Conservation (phyloP, 2,797 vertebrate genomes). For the Halcyon leucocephala region DNA sequence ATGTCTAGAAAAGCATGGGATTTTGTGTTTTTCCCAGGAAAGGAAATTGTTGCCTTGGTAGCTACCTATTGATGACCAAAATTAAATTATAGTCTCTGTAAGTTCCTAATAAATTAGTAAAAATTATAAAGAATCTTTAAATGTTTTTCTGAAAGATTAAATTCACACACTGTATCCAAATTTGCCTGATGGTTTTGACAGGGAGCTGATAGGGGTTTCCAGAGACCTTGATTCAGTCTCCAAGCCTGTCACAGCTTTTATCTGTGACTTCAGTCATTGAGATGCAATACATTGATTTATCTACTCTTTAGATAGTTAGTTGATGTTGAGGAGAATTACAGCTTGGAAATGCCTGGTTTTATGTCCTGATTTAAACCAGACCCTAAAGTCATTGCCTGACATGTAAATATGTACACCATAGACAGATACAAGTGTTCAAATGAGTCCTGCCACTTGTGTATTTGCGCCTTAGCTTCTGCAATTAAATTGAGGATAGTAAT, state of each 20-base stretch:
- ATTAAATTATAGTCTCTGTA: background rate
- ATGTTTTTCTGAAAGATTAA: background rate
- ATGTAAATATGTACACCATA: rapidly evolving
- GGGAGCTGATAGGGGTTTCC: background rate
- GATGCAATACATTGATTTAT: background rate
- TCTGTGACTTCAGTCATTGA: background rate
- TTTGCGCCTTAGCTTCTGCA: background rate
- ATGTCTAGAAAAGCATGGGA: rapidly evolving
- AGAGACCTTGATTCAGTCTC: background rate
- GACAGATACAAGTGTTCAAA: background rate
- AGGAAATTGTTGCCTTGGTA: background rate
- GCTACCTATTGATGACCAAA: background rate
- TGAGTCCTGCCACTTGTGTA: background rate
- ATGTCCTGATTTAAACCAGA: background rate
- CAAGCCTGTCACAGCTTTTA: background rate
- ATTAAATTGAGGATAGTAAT: background rate
- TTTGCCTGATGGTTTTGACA: background rate
- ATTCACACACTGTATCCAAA: background rate
- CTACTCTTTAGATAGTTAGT: background rate
- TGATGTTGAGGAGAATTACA: background rate
- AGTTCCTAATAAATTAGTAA: background rate
- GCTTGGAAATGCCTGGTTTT: background rate
- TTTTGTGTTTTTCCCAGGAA: background rate
- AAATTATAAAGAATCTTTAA: background rate
- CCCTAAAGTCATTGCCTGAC: background rate